A percentile compares a stretch with the other conserved stretches of the same genome.
phyloP scores from a whole-genome alignment of 2,888 invertebrate genomes.

The Drosophila greeni region DNA sequence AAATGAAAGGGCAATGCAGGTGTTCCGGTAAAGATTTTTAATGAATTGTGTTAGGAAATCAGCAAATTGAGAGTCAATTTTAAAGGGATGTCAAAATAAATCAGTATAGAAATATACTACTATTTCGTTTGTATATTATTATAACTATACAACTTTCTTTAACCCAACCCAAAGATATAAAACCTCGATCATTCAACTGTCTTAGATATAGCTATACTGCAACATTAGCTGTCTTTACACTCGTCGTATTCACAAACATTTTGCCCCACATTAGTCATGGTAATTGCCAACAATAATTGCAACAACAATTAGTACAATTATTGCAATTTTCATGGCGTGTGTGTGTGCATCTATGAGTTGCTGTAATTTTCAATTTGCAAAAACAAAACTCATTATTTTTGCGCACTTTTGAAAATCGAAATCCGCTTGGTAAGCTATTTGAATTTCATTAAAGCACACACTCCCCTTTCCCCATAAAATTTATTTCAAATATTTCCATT shows the following conservation, averaged over 20 bases:
- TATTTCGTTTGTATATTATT: neutral
- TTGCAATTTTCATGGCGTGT: conserved; percentile 58
- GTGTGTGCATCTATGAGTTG: conserved; percentile 9
- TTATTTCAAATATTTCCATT: conserved; percentile 34
- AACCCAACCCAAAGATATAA: neutral
- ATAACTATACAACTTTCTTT: neutral
- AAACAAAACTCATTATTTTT: conserved; percentile 43
- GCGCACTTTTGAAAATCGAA: conserved; percentile 27
- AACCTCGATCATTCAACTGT: conserved; percentile 14
- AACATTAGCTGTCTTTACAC: conserved; percentile 2
- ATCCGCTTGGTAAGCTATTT: conserved; percentile 31
- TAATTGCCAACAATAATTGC: conserved; percentile 70
- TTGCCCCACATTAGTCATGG: conserved; percentile 69
- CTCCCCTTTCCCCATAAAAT: neutral
- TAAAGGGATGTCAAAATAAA: conserved; percentile 7
- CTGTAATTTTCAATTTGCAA: conserved; percentile 68
- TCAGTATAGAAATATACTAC: neutral
- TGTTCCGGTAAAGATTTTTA: conserved; percentile 1
- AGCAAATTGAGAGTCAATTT: conserved; percentile 4
- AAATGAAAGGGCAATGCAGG: conserved; percentile 19
- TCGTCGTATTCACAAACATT: conserved; percentile 58
- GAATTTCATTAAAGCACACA: conserved; percentile 38
- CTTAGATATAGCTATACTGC: conserved; percentile 3
- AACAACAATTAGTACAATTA: conserved; percentile 72
- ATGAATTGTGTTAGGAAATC: conserved; percentile 7